Conservation (phyloP, 2,113 vertebrate species). For the Brachyhypopomus gauderio region DNA sequence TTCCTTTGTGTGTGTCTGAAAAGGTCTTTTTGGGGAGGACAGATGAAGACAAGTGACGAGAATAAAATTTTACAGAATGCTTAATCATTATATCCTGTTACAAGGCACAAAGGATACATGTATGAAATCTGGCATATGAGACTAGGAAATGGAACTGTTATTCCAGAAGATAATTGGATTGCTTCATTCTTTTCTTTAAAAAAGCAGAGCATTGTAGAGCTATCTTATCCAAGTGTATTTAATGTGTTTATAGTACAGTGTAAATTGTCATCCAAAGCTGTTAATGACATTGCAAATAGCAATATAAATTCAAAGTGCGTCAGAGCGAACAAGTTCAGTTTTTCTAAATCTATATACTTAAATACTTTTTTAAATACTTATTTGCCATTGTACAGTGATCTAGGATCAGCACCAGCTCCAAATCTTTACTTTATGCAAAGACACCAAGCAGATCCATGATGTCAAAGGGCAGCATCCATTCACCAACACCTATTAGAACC, state of each 20-base stretch:
- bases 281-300: constrained; percentile 6
- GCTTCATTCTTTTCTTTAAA: no score
- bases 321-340: background rate
- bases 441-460: background rate
- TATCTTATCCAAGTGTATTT: background rate
- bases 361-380: background rate
- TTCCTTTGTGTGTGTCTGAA: background rate
- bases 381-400: background rate
- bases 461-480: background rate
- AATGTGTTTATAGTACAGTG: constrained; percentile 23
- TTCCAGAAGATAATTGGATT: no score
- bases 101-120: no score
- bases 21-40: no score
- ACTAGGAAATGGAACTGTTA: no score
- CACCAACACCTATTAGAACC: background rate
- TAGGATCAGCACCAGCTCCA: background rate
- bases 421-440: background rate
- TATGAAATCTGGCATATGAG: no score
- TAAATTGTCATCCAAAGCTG: constrained; percentile 10
- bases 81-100: no score
- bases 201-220: no score
- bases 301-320: constrained; percentile 38
- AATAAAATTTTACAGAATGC: no score
- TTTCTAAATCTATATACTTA: background rate
- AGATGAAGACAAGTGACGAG: no score